Conservation (phyloP, 2,888 invertebrate species). For the Clistopyga incitator region DNA sequence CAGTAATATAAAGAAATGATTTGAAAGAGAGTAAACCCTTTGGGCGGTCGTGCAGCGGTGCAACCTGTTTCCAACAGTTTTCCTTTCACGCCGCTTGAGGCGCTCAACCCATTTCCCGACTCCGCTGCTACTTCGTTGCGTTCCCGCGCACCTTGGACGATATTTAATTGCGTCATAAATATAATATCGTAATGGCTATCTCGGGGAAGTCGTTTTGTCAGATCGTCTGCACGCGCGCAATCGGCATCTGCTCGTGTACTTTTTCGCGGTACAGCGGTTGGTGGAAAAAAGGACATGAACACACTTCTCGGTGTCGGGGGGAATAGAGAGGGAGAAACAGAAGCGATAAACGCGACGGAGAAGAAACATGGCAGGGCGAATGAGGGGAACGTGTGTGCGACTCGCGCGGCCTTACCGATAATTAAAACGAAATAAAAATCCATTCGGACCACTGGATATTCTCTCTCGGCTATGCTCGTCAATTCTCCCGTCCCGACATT, state of each 20-base stretch:
- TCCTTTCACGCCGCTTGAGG: slow-evolving; percentile 63
- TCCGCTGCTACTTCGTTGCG: slow-evolving; percentile 67
- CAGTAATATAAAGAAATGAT: slow-evolving; percentile 38
- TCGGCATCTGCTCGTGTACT: slow-evolving; percentile 18
- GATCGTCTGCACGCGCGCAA: slow-evolving; percentile 54
- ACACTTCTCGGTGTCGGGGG: slow-evolving; percentile 35
- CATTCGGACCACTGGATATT: slow-evolving; percentile 67
- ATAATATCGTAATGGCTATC: slow-evolving; percentile 75
- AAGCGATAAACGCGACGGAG: slow-evolving; percentile 62
- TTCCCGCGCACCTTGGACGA: slow-evolving; percentile 58
- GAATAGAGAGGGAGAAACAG: slow-evolving; percentile 53
- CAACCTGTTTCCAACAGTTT: slow-evolving; percentile 69
- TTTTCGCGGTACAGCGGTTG: slow-evolving; percentile 50
- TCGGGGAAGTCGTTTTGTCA: slow-evolving; percentile 66
- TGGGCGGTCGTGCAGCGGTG: slow-evolving; percentile 59
- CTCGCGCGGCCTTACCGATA: slow-evolving; percentile 71
- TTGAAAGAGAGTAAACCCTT: slow-evolving; percentile 51
- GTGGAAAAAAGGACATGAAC: slow-evolving; percentile 42
- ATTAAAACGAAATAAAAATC: slow-evolving; percentile 82
- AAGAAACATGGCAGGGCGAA: slow-evolving; percentile 59
- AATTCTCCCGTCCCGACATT: slow-evolving; percentile 70
- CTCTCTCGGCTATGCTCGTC: slow-evolving; percentile 71
- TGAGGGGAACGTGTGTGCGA: slow-evolving; percentile 53
- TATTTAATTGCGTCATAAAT: slow-evolving; percentile 74
- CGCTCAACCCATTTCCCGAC: slow-evolving; percentile 61